Evolutionary conservation across 2,797 vertebrate genomes (phyloP).

Genomic region (Bradypodion pumilum): DNA sequence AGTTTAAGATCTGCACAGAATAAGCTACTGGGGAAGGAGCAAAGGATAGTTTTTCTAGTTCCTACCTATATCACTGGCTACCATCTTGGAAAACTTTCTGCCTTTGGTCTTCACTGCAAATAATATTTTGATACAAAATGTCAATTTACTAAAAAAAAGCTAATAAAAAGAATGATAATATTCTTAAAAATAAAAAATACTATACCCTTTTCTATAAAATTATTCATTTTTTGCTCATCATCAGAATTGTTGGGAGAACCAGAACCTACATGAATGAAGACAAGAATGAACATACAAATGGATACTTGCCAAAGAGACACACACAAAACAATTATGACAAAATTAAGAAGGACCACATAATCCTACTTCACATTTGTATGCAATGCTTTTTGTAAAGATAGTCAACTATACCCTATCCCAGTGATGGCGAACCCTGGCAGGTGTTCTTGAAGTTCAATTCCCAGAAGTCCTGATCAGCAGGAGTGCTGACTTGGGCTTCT

Average conservation of each 20-base stretch:
- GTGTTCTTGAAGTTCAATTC: too few relatives aligned
- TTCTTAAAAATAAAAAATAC: constrained; percentile 78
- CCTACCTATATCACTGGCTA: constrained; percentile 99
- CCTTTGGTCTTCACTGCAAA: constrained; percentile 97
- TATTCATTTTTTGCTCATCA: constrained; percentile 90
- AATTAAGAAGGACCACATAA: background rate
- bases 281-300: constrained; percentile 65
- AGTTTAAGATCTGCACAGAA: constrained; percentile 79
- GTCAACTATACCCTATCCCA: background rate
- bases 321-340: constrained; percentile 14
- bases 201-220: constrained; percentile 97
- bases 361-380: background rate
- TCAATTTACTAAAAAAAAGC: constrained; percentile 68
- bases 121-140: constrained; percentile 82
- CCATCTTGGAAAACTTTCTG: constrained; percentile 98
- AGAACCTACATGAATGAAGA: constrained; percentile 85
- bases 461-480: too few relatives aligned
- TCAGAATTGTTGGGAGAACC: constrained; percentile 91
- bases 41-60: constrained; percentile 76
- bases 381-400: background rate
- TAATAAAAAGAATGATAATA: constrained; percentile 64
- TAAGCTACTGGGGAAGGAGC: constrained; percentile 76
- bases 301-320: constrained; percentile 18
- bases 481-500: too few relatives aligned
- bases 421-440: too few relatives aligned